A percentile compares a stretch with the other conserved stretches of the same genome.
phyloP scores from a whole-genome alignment of 1,140 invertebrate species.

The Globodera rostochiensis region DNA sequence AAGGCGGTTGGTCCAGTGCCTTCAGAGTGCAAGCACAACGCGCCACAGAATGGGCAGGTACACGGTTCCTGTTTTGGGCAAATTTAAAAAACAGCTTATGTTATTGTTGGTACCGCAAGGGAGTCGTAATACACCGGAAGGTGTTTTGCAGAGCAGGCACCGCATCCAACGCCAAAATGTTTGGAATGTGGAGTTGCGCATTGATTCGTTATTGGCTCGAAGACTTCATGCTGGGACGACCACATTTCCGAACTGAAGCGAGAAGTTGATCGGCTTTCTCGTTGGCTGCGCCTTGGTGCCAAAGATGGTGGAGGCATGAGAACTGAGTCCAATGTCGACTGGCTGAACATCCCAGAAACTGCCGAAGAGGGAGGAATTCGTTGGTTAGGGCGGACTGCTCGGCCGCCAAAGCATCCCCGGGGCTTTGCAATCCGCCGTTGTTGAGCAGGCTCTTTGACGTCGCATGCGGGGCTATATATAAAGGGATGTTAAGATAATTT shows the following conservation, averaged over 20 bases:
- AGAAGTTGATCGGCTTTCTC: not conserved
- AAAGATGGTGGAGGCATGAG: not conserved
- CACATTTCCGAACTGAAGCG: rapidly evolving
- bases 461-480: not conserved
- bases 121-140: not conserved
- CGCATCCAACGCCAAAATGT: not conserved
- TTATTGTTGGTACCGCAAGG: not conserved
- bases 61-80: not conserved
- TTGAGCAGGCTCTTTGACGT: not conserved
- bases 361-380: not conserved
- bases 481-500: not conserved
- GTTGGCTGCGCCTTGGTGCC: not conserved
- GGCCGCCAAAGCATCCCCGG: not conserved
- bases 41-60: not conserved
- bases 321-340: not conserved
- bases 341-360: too few relatives aligned
- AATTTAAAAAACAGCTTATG: not conserved
- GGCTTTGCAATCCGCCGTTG: not conserved
- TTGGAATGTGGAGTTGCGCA: not conserved
- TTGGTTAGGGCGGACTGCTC: not conserved
- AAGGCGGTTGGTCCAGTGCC: not conserved
- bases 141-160: not conserved
- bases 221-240: not conserved
- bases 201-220: not conserved
- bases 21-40: not conserved